A percentile compares a stretch with the other conserved stretches of the same genome.
phyloP scores from a whole-genome alignment of 1,140 invertebrate genomes.

The Papilio dardanus region DNA sequence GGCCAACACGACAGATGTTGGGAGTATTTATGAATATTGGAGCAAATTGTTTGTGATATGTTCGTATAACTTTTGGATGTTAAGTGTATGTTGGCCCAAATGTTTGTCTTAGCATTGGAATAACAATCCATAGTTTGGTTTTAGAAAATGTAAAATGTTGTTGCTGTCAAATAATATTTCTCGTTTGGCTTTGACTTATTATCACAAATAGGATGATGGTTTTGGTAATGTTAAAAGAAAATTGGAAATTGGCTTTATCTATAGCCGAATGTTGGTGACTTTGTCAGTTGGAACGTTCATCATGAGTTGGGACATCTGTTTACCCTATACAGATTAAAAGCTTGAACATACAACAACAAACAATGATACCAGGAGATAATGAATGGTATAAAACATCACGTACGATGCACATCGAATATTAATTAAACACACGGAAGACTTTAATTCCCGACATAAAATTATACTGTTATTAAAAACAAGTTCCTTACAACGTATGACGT shows the following conservation, averaged over 20 bases:
- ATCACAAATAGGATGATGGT: not conserved
- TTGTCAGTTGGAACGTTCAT: not conserved
- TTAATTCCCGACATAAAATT: conserved; percentile 15
- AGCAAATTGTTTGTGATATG: too few species aligned
- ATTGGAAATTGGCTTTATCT: not conserved
- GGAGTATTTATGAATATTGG: not conserved
- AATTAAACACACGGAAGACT: conserved; percentile 12
- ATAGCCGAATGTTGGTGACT: too few species aligned
- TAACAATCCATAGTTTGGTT: too few species aligned
- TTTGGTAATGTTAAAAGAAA: not conserved
- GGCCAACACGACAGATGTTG: not conserved
- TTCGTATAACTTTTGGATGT: too few species aligned
- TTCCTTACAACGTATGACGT: conserved; percentile 15
- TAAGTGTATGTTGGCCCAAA: not conserved
- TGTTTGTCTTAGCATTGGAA: not conserved
- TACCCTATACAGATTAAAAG: not conserved
- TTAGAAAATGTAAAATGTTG: too few species aligned
- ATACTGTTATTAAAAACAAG: conserved; percentile 22
- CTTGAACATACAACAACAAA: not conserved
- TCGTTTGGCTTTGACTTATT: too few species aligned
- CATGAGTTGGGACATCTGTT: not conserved
- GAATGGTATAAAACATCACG: conserved; percentile 21
- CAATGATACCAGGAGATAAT: conserved; percentile 15
- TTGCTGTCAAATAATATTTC: too few species aligned
- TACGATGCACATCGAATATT: conserved; percentile 12